Evolutionary conservation across 1,140 invertebrate genomes (phyloP).

Genomic region (Brachionus manjavacas): DNA sequence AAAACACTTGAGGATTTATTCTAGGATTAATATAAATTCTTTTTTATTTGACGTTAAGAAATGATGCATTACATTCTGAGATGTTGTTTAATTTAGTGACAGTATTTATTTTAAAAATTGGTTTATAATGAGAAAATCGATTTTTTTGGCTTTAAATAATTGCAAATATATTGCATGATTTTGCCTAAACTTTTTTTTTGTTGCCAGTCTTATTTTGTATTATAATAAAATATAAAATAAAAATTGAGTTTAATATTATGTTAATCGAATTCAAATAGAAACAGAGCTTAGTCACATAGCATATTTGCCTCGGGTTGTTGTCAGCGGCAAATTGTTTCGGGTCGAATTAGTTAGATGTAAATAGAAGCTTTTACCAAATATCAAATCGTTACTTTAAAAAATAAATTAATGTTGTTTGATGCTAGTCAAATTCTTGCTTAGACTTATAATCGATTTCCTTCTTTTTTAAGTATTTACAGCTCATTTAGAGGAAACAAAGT

Average conservation of each 20-base stretch:
- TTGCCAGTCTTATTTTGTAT: not conserved
- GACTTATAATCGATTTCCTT: not conserved
- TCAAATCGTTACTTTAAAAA: too few relatives aligned
- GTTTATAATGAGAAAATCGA: slow-evolving; percentile 12
- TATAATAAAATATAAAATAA: slow-evolving; percentile 12
- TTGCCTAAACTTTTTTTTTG: not conserved
- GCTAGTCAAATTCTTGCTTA: too few relatives aligned
- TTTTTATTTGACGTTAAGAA: not conserved
- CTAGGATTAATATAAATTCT: not conserved
- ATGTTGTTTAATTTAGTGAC: not conserved
- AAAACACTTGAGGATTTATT: not conserved
- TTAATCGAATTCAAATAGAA: slow-evolving; percentile 16
- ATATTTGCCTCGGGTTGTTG: not conserved
- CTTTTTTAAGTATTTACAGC: not conserved
- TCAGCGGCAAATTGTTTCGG: not conserved
- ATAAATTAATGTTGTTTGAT: too few relatives aligned
- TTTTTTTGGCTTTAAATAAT: not conserved
- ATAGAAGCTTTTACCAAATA: not conserved
- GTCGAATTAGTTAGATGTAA: not conserved
- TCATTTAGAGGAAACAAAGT: not conserved
- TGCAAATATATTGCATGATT: slow-evolving; percentile 12
- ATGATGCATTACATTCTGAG: not conserved
- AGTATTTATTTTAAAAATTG: not conserved
- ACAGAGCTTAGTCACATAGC: not conserved
- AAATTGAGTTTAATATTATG: slow-evolving; percentile 1